phyloP scores from a whole-genome alignment of 2,888 invertebrate species.

The Sphaerophoria rueppellii region DNA sequence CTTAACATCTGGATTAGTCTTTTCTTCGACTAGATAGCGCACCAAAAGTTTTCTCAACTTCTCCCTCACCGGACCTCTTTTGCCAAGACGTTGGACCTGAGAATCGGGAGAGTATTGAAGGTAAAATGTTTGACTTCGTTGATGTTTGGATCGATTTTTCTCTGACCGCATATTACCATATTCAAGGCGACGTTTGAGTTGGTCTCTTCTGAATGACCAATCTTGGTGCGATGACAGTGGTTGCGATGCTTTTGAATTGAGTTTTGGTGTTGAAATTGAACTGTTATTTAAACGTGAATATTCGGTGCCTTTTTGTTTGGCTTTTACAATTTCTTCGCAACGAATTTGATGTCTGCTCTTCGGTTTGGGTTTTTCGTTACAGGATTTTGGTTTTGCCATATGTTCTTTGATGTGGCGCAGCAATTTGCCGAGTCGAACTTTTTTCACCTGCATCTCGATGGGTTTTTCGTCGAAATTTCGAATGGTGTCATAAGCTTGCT shows the following conservation, averaged over 20 bases:
- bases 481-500: conserved; percentile 48
- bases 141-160: conserved; percentile 32
- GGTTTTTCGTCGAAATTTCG: conserved; percentile 57
- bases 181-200: conserved; percentile 44
- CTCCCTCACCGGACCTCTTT: neutral
- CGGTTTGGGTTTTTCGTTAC: neutral
- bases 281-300: conserved; percentile 49
- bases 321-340: conserved; percentile 37
- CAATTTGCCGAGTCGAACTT: conserved; percentile 50
- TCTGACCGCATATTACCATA: conserved; percentile 51
- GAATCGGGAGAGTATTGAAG: neutral
- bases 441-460: conserved; percentile 35
- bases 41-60: conserved; percentile 34
- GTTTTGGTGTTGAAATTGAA: neutral
- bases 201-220: neutral
- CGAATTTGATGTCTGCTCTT: conserved; percentile 38
- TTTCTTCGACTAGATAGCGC: conserved; percentile 24
- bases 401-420: conserved; percentile 39
- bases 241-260: neutral
- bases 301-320: conserved; percentile 42
- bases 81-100: neutral
- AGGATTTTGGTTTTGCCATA: neutral
- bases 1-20: neutral
- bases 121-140: neutral
- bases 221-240: neutral